Evolutionary conservation across 2,113 vertebrate species (phyloP).

Genomic region (Sminthopsis crassicaudata): DNA sequence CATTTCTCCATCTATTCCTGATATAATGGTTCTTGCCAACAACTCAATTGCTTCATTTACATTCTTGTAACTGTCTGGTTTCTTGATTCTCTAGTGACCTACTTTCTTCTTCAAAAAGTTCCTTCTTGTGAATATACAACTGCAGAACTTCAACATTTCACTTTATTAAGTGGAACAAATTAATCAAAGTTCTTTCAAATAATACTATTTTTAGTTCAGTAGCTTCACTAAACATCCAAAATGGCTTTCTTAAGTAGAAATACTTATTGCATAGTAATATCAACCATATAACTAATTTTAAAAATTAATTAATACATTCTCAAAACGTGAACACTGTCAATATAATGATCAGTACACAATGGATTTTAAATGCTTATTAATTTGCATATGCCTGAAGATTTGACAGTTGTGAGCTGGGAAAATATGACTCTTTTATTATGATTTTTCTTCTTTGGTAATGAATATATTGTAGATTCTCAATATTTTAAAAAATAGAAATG

Average conservation of each 20-base stretch:
- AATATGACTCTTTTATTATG: background rate
- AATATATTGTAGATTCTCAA: slow-evolving; percentile 13
- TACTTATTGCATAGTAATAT: background rate
- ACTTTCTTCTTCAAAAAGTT: slow-evolving; percentile 15
- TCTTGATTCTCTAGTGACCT: slow-evolving; percentile 12
- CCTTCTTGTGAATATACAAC: background rate
- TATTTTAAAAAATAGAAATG: slow-evolving; percentile 6
- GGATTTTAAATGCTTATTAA: background rate
- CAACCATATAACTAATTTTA: slow-evolving; percentile 16
- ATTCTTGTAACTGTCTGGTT: slow-evolving; percentile 2
- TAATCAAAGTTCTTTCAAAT: slow-evolving; percentile 27
- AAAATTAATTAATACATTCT: slow-evolving; percentile 2
- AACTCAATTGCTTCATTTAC: slow-evolving; percentile 52
- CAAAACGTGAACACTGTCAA: background rate
- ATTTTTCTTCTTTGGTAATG: slow-evolving; percentile 18
- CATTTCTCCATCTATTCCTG: slow-evolving; percentile 24
- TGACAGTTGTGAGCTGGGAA: background rate
- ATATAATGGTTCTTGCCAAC: slow-evolving; percentile 27
- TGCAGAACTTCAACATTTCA: background rate
- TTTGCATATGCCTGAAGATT: background rate
- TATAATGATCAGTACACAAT: background rate
- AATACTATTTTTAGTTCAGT: background rate
- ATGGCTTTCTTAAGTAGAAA: background rate
- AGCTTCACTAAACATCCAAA: slow-evolving; percentile 21
- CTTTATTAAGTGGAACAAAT: slow-evolving; percentile 12